Evolutionary conservation across 2,113 vertebrate species (phyloP).

Genomic region (Phyllostomus hastatus): DNA sequence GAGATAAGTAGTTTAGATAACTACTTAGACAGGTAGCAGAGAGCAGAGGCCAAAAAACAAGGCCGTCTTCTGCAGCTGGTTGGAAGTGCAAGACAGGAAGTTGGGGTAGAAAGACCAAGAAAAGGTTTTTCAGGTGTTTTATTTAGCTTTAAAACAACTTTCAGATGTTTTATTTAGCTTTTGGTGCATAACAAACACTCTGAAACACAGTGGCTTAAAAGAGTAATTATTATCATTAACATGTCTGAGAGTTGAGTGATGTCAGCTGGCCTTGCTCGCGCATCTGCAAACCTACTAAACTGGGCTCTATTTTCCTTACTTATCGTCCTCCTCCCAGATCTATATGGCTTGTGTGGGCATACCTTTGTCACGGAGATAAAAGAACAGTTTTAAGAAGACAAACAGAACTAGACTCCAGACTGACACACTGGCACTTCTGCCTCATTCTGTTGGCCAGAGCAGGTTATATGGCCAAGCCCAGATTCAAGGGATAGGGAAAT

Average conservation of each 20-base stretch:
- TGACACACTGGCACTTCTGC: background rate
- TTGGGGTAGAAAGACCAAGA: background rate
- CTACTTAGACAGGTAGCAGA: background rate
- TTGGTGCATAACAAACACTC: background rate
- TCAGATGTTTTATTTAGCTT: background rate
- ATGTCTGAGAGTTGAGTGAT: background rate
- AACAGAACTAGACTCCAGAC: constrained; percentile 6
- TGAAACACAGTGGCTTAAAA: background rate
- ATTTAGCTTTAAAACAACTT: background rate
- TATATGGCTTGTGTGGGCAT: background rate
- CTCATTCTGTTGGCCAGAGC: background rate
- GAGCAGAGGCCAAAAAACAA: background rate
- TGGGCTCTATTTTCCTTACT: background rate
- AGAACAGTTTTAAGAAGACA: constrained; percentile 7
- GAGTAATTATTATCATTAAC: background rate
- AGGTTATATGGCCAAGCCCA: background rate
- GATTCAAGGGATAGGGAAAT: background rate
- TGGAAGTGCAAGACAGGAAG: constrained; percentile 2
- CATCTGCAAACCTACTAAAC: background rate
- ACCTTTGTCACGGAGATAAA: background rate
- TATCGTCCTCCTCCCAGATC: background rate
- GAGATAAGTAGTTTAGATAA: background rate
- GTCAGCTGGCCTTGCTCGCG: background rate
- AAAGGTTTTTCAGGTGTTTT: background rate
- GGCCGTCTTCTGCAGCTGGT: background rate